Base-by-base conservation (phyloP, 2,797 vertebrate genomes). In the Pangasius macronema region DNA sequence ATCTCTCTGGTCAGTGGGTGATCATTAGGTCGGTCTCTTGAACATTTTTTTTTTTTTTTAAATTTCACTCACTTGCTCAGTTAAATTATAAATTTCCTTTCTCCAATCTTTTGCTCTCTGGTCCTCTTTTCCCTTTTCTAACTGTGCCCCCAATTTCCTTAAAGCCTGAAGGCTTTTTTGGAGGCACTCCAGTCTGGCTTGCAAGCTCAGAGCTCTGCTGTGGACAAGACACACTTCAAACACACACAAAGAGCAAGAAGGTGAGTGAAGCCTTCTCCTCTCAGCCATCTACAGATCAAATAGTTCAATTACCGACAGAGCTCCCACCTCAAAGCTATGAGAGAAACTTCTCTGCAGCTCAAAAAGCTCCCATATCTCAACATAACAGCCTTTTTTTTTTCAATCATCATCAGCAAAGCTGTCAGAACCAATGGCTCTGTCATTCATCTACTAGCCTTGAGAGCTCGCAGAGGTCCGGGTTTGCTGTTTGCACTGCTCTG, bases 221-320 rank as follows among this genome's bases (percentile, higher is more conserved):
- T 33, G 13, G 36, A 84, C 14, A 59, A 73, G 84, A 20, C 18
- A 30, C 83, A 84, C 86, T 77, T 84, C 65, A 86, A 86, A 90
- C 22, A 82, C 42, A 61, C 18, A 14, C 18, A 70, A 83, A 84
- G 85, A 53, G 57, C 73, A 53, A 9, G 18, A 57, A 84, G 65
- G 85, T 87, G 63, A 42, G 39, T 27, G 36, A 11, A 53, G 59
- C 27, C 49, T 65, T 86, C 81, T 89, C 85, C 51, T 79, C 59
- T 85, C 46, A 82, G 80, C 77, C 51, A 67, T 76, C 81, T n/a
- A 76, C 84, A 90, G 61, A 89, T 90, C 89, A 90, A 91, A 89
- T 83, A 85, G 46, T 85, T 87, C 86, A 85, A 89, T 91, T 88
- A 86, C 57, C 9, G 68, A 59, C 67, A 82, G 42, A 70, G 30